A percentile compares a stretch with the other conserved stretches of the same genome.
These are phyloP conservation scores for Sinosuthora webbiana DNA, from an alignment of 2,113 vertebrate species.

Conservation along the genomic window DNA sequence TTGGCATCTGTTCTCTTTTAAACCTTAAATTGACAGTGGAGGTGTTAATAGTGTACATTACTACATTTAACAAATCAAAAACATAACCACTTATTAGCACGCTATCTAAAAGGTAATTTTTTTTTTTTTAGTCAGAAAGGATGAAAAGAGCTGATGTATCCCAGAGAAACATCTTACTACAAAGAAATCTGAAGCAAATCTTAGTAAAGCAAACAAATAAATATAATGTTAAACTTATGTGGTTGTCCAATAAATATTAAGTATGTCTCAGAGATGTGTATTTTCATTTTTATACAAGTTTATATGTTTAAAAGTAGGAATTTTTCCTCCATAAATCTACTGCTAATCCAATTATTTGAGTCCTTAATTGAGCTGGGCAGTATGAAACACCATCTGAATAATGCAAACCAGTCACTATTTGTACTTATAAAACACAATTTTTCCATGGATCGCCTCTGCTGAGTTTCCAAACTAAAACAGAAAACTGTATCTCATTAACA, in stretches of 20 bases:
- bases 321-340: background rate
- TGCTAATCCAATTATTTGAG: background rate
- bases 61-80: background rate
- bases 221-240: background rate
- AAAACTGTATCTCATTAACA: background rate
- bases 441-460: background rate
- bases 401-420: background rate
- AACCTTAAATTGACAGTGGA: background rate
- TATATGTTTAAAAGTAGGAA: background rate
- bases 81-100: background rate
- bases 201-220: background rate
- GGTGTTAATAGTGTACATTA: background rate
- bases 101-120: background rate
- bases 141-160: background rate
- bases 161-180: background rate
- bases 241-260: background rate
- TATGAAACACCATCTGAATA: background rate
- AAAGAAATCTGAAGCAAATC: background rate
- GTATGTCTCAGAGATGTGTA: background rate
- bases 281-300: background rate
- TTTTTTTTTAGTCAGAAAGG: background rate
- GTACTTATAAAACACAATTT: background rate
- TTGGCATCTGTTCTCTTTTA: background rate
- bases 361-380: background rate
- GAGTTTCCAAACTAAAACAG: conserved; percentile 33